phyloP scores from a whole-genome alignment of 1,140 invertebrate genomes.

The Neelides sp. region DNA sequence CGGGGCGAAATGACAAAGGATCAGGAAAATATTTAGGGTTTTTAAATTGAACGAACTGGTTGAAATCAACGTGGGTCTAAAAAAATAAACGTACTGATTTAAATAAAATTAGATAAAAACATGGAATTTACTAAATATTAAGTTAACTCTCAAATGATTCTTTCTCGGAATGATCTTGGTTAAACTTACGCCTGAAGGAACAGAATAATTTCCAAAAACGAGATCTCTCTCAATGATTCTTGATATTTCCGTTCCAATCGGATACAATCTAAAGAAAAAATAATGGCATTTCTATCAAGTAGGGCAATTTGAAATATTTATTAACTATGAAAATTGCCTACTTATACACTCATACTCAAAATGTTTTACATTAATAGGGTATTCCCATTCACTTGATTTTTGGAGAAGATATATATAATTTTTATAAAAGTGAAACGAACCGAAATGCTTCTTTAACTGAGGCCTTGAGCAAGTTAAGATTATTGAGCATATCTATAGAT shows the following conservation, averaged over 20 bases:
- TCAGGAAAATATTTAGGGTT: conserved; percentile 38
- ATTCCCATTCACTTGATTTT: no score
- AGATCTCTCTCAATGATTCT: conserved; percentile 41
- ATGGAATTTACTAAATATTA: not conserved
- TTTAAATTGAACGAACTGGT: conserved; percentile 38
- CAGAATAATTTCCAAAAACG: conserved; percentile 39
- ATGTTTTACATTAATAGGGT: no score
- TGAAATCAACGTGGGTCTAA: conserved; percentile 44
- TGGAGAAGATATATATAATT: not conserved
- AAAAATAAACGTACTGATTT: conserved; percentile 26
- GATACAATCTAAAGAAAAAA: conserved; percentile 35
- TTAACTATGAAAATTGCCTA: not conserved
- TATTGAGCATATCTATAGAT: conserved; percentile 35
- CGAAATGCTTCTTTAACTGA: conserved; percentile 47
- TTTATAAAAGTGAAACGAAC: conserved; percentile 31
- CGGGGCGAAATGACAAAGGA: conserved; percentile 40
- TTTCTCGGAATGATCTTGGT: conserved; percentile 30
- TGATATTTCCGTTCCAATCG: conserved; percentile 43
- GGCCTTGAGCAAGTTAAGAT: conserved; percentile 42
- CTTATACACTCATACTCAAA: not conserved
- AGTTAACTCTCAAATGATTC: not conserved
- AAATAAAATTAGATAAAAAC: not conserved
- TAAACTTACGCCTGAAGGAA: conserved; percentile 43
- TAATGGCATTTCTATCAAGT: not conserved
- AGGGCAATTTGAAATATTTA: not conserved